Base-by-base conservation (phyloP, 2,797 vertebrate species). In the Rhabdophis nuchalis region DNA sequence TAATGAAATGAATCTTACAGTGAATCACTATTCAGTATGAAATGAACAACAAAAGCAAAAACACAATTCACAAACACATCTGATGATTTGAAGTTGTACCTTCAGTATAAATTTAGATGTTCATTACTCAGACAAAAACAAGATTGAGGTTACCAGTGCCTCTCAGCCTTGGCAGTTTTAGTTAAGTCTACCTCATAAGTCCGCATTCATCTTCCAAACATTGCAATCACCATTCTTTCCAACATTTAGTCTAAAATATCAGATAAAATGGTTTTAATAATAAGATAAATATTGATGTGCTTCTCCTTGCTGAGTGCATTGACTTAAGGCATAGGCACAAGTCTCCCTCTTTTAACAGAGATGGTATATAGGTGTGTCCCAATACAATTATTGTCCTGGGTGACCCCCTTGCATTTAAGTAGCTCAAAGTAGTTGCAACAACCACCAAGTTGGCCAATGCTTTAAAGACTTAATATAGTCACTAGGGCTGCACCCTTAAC, bases 231-330 rank as follows among this genome's bases (percentile, higher is more conserved):
- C 88, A 60, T 50, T 32, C 90, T 87, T 46, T 90, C 72, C 90
- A 88, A 94, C 88, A 95, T 88, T 82, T 95, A 95, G 95, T 77
- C 94, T 95, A 89, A 87, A 58, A 88, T 94, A 92, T 95, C 97
- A 97, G 97, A 97, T 93, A 96, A 97, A 97, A 95, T 95, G 96
- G 94, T 95, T 96, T 95, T 96, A 97, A 97, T 90, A 96, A 97
- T 91, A 96, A 97, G 97, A 97, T 97, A 97, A 96, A 96, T 96
- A 98, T 97, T 97, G 98, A 98, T 99, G 99, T 99, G 99, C 99
- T 99, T 99, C 98, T 99, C 98, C 98, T 98, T 99, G 98, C 98
- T 98, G 96, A 98, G 98, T 98, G 98, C 99, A 98, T 99, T 97
- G 98, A 98, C 98, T 97, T 99, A 99, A 99, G 99, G 99, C 99